A percentile compares a stretch with the other conserved stretches of the same genome.
These are phyloP conservation scores for Listrodromus nycthemerus DNA, from an alignment of 2,888 invertebrate species.

Conservation along the genomic window DNA sequence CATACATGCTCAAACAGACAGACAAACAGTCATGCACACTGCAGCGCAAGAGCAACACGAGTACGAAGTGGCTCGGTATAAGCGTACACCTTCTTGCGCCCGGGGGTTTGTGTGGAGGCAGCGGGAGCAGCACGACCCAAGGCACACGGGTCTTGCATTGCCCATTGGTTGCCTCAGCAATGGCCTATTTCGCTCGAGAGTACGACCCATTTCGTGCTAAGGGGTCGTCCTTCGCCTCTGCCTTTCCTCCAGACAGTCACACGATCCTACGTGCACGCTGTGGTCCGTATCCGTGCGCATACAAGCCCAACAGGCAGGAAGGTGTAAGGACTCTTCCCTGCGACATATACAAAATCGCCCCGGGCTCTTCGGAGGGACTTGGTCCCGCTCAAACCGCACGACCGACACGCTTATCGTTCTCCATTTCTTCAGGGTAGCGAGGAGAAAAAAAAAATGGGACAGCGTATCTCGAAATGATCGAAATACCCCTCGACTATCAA, in stretches of 20 bases:
- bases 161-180: constrained; percentile 80
- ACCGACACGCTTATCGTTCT: constrained; percentile 50
- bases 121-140: constrained; percentile 49
- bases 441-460: constrained; percentile 38
- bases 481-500: constrained; percentile 47
- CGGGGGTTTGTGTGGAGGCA: constrained; percentile 30
- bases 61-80: constrained; percentile 35
- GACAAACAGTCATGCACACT: constrained; percentile 45
- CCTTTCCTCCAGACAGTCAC: constrained; percentile 59
- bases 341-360: constrained; percentile 41
- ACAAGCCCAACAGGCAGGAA: constrained; percentile 50
- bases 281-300: not conserved
- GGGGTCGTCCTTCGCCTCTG: constrained; percentile 72
- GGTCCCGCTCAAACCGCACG: constrained; percentile 37
- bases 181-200: constrained; percentile 81
- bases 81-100: constrained; percentile 46
- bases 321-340: constrained; percentile 70
- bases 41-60: constrained; percentile 48
- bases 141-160: constrained; percentile 71
- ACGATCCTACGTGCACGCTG: constrained; percentile 21
- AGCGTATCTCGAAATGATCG: constrained; percentile 43
- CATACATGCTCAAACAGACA: constrained; percentile 44
- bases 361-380: constrained; percentile 51
- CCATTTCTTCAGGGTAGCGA: constrained; percentile 15
- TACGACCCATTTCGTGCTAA: constrained; percentile 80